Base-by-base conservation (phyloP, 1,140 invertebrate species). In the Daktulosphaira vitifoliae region DNA sequence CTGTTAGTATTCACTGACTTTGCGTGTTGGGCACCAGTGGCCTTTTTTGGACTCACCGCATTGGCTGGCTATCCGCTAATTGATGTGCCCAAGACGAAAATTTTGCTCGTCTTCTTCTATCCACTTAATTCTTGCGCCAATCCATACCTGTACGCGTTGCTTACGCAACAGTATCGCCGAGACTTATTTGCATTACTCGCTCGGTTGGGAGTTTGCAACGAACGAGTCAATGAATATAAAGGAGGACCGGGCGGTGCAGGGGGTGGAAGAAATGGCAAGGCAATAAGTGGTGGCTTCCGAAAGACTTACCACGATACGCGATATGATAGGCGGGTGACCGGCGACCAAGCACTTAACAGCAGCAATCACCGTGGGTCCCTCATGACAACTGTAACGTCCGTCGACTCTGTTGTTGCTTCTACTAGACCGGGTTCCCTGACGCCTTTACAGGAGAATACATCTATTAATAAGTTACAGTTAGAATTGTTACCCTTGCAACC, bases 51-150 rank as follows among this genome's bases (percentile, higher is more conserved):
- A 8, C 76, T 92, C 7, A 92, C 90, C 1, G 90, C 91, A 1
- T 74, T 86, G 18, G 78, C 84, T 2, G 90, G 90, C 1, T 81
- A 81, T 68, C 89, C 91, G 0, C 74, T 95, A 39, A 90, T 94
- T 20, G 83, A 87, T 71, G 86, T 93, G 2, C 88, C 87, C 3
- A 79, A 89, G 70, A 88, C 90, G 0, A 95, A 95, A 75, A 89
- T 94, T 53, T 76, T 95, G 6, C 76, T 94, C 6, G 90, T 95
- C 1, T 91, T 94, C 71, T 92, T 95, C 72, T 94, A 94, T 73
- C 92, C 92, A 0, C 74, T 95, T 13, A 95, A 95, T 75, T 88
- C 90, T 1, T 92, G 89, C 72, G 88, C 89, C 23, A 94, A 95
- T 79, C 92, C 92, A 2, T 93, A 92, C 75, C 75, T 95, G 1